Evolutionary conservation across 2,888 invertebrate genomes (phyloP), one percentile per base, ranked within the genome.

Genomic region (Morpho achilles): DNA sequence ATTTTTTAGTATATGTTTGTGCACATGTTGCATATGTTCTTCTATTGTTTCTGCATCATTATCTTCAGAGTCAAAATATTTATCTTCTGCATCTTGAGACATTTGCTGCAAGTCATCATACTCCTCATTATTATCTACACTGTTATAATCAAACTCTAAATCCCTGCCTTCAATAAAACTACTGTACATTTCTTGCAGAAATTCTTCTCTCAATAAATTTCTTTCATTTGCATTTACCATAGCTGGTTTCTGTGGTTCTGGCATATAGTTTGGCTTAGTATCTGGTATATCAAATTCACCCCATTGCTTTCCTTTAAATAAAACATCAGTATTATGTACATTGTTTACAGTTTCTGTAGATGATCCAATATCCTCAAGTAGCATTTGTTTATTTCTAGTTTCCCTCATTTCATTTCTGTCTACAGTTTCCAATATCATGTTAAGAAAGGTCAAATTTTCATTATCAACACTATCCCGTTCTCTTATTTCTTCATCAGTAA

Each of bases 11-110:
- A 80, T 78, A 75, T 84, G 84, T 63, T 81, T 82, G 60, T 83
- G 71, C 23, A 83, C 74, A 58, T 88, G 78, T 66, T 82, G 71
- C 84, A 85, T 84, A 59, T 90, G 87, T 59, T 82, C 80, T 61
- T 84, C 84, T 45, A 78, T 70, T 66, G 81, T 87, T 55, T 78
- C 89, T 47, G 87, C 87, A 65, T 94, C 93, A 65, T 95, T 94
- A 39, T 93, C 92, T 78, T 97, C 97, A 4, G 94, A 94, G 79
- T 97, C 97, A 87, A 98, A 98, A 80, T 98, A 98, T 74, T 94
- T 94, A 69, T 98, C 98, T 82, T 98, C 97, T 67, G 94, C 95
- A 83, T 98, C 98, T 70, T 94, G 94, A 47, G 84, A 80, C 10
- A 84, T 77, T 71, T 93, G 93, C 60, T 94, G 82, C 55, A 95